A percentile compares a stretch with the other conserved stretches of the same genome.
These are phyloP conservation scores for Urocitellus parryii DNA, from an alignment of 2,113 vertebrate species.

Conservation along the genomic window DNA sequence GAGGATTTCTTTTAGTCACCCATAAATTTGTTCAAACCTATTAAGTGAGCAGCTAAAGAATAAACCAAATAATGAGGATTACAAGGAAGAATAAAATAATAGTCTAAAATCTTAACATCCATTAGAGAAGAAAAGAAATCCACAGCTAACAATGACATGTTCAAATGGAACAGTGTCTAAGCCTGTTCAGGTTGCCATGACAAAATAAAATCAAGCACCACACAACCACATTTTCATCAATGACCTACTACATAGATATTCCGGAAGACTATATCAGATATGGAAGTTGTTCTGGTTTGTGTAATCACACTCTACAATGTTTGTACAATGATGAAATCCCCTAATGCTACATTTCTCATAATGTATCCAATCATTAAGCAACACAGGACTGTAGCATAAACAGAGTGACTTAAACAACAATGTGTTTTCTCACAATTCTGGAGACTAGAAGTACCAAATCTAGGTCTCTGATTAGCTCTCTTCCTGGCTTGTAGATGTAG, in stretches of 20 bases:
- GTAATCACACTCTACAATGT: not conserved
- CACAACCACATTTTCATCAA: not conserved
- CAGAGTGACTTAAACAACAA: too few relatives aligned
- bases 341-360: not conserved
- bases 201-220: not conserved
- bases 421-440: not conserved
- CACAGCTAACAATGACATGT: too few relatives aligned
- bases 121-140: not conserved
- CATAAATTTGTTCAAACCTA: not conserved
- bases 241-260: fast-evolving
- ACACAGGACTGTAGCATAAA: not conserved
- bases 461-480: not conserved
- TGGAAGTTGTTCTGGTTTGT: not conserved
- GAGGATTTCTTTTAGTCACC: not conserved
- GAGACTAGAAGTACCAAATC: not conserved
- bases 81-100: not conserved
- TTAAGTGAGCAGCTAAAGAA: not conserved
- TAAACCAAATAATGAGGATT: not conserved
- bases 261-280: too few relatives aligned
- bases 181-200: not conserved
- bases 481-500: not conserved
- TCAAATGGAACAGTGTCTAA: too few relatives aligned
- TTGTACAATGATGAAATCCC: not conserved
- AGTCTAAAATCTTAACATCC: not conserved
- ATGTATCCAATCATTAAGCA: not conserved